Evolutionary conservation across 2,888 invertebrate species (phyloP), one percentile per base, ranked within the genome.

Genomic region (Chaetogeoica ovagalla): DNA sequence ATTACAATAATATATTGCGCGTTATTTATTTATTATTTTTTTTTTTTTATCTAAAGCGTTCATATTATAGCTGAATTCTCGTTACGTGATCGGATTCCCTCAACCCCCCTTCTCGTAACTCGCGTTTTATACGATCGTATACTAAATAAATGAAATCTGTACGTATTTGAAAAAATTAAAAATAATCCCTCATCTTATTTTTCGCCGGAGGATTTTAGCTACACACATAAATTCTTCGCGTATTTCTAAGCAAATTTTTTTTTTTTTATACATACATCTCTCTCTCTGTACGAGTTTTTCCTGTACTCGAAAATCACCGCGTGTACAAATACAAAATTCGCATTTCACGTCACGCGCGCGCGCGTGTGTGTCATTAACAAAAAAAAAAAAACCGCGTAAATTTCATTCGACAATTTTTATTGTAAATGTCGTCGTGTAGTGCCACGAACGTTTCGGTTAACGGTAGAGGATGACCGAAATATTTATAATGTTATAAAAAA

Each of bases 321-420:
- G 60, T 60, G 60, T 23, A 23, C 23, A 43, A 43, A 43, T 7
- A 43, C 43, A 43, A 43, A 30, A 30, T 30, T 30, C 30, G 30
- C 1, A 30, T 30, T 30, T 30, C 30, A 4, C 30, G 30, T 30
- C 2, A 8, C 19, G 52, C 17, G 69, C 30, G 39, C 62, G 17
- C 23, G 48, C 6, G n/a, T 13, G 2, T 15, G 55, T 55, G 57
- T 39, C 71, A 65, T 71, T 65, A 65, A 30, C 63, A 23, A 71
- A 30, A 30, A 30, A 30, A 30, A 30, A 30, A 30, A 30, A 79
- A 71, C 65, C 71, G 63, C 63, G 48, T 79, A 65, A 71, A 79
- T 79, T 79, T 71, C 79, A 79, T 79, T 79, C 79, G 71, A 59
- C 65, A 71, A 43, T 4, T 30, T 30, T 30, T 30, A 79, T 43